Percentiles rank a stretch among this genome's conserved stretches.
Evolutionary conservation across 2,113 vertebrate genomes (phyloP).

Genomic region (Bubo bubo): DNA sequence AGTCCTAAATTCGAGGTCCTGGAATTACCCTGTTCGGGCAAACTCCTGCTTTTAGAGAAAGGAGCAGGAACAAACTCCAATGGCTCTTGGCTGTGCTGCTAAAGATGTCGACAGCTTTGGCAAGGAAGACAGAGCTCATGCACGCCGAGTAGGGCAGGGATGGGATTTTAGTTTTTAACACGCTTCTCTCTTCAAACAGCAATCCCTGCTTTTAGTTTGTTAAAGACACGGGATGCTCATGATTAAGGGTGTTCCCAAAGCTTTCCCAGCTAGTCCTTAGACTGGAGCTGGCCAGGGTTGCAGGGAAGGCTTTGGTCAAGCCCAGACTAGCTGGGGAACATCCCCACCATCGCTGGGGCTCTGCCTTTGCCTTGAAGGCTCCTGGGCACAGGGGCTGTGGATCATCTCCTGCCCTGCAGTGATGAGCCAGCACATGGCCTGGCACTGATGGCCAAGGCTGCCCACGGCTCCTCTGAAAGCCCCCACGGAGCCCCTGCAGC

Average conservation of each 20-base stretch:
- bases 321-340: not conserved
- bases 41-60: not conserved
- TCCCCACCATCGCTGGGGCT: not conserved
- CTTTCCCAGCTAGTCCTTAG: fast-evolving
- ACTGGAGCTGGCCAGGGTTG: not conserved
- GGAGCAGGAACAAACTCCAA: not conserved
- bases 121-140: not conserved
- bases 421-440: fast-evolving
- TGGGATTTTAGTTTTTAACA: not conserved
- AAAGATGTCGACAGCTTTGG: not conserved
- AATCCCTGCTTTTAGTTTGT: not conserved
- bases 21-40: not conserved
- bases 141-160: not conserved
- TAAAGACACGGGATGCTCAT: not conserved
- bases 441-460: not conserved
- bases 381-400: not conserved
- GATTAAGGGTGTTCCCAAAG: not conserved
- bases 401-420: not conserved
- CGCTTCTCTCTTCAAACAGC: not conserved
- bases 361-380: not conserved
- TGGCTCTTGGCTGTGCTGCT: not conserved
- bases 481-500: fast-evolving
- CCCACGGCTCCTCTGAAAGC: not conserved
- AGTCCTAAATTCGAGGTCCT: constrained; percentile 11
- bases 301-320: not conserved